phyloP scores from a whole-genome alignment of 2,113 vertebrate genomes.

The Pachyramphus minor region DNA sequence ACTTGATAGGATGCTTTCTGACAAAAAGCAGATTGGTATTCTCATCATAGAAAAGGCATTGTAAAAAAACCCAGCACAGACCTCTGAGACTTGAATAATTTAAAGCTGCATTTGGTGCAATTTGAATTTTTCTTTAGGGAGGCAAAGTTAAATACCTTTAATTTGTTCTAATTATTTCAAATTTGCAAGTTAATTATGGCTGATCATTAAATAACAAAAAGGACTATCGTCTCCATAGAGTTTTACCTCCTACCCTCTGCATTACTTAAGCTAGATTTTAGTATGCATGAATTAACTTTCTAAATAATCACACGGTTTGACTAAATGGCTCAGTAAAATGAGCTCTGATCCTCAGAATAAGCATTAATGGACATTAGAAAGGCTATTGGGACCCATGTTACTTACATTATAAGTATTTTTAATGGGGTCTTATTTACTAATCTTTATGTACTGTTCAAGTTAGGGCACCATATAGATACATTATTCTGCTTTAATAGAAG shows the following conservation, averaged over 20 bases:
- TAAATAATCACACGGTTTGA: conserved; percentile 85
- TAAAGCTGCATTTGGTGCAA: conserved; percentile 86
- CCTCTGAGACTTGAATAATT: conserved; percentile 87
- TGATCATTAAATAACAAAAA: conserved; percentile 88
- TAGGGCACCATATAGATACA: conserved; percentile 71
- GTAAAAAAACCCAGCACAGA: conserved; percentile 75
- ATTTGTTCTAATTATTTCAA: conserved; percentile 90
- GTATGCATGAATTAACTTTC: conserved; percentile 87
- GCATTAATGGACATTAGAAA: conserved; percentile 84
- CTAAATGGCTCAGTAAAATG: conserved; percentile 84
- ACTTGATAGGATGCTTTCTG: conserved; percentile 79
- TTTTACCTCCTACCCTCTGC: conserved; percentile 83
- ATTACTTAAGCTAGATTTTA: conserved; percentile 85
- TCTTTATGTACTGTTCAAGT: conserved; percentile 78
- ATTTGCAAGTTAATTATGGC: conserved; percentile 88
- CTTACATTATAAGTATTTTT: conserved; percentile 80
- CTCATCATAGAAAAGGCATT: conserved; percentile 81
- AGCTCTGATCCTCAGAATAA: conserved; percentile 83
- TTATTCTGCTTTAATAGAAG: conserved; percentile 69
- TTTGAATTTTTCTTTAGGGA: conserved; percentile 89
- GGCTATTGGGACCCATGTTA: conserved; percentile 79
- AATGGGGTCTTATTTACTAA: conserved; percentile 83
- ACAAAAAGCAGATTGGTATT: conserved; percentile 83
- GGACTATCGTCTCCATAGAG: conserved; percentile 81
- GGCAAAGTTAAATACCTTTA: conserved; percentile 89